Conservation (phyloP, 2,888 invertebrate genomes). For the Oscheius sp. region DNA sequence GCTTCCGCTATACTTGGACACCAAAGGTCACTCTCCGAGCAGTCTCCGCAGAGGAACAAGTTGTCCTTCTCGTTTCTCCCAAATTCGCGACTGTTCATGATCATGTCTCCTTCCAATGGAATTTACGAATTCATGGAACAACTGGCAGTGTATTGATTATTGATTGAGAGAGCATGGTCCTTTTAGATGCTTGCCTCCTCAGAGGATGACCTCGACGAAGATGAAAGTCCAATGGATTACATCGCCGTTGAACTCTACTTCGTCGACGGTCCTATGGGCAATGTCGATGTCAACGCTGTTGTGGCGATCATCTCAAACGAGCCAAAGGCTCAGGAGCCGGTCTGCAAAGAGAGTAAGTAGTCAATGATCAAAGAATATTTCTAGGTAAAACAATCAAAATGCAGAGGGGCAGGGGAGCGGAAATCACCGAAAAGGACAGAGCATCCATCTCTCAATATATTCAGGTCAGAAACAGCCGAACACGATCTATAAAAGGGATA, state of each 20-base stretch:
- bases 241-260: conserved; percentile 68
- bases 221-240: conserved; percentile 50
- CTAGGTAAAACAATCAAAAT: conserved; percentile 37
- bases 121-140: conserved; percentile 61
- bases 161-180: no score
- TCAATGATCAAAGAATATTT: neutral
- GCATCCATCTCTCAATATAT: conserved; percentile 48
- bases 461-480: no score
- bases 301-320: conserved; percentile 17
- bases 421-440: conserved; percentile 58
- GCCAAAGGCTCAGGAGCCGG: neutral
- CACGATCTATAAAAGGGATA: no score
- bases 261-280: conserved; percentile 64
- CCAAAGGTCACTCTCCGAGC: conserved; percentile 41
- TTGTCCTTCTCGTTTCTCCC: conserved; percentile 65
- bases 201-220: conserved; percentile 41
- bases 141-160: conserved; percentile 61
- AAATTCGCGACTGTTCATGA: conserved; percentile 69
- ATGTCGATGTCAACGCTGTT: conserved; percentile 30
- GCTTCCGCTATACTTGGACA: conserved; percentile 15
- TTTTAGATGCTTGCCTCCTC: no score
- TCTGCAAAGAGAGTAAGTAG: conserved; percentile 26
- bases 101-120: conserved; percentile 69
- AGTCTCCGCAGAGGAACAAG: conserved; percentile 45
- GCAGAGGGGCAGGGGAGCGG: conserved; percentile 56